These are phyloP conservation scores for Drosophila algonquin DNA, from an alignment of 2,888 invertebrate genomes.

Conservation along the genomic window DNA sequence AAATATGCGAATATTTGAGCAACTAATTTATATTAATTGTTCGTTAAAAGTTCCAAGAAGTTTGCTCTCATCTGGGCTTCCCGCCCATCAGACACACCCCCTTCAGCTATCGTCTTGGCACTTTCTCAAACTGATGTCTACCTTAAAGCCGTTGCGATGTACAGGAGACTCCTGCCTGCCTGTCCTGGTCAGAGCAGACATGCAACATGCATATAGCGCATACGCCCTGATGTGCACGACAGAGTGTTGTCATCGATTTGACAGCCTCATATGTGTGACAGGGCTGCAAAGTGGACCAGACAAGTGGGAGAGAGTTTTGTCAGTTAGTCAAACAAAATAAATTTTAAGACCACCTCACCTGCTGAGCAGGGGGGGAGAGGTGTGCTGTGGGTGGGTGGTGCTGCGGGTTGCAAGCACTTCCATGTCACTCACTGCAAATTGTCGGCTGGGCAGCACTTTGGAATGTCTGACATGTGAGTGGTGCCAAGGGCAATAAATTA, in stretches of 20 bases:
- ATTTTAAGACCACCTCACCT: conserved; percentile 38
- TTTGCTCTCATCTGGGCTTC: conserved; percentile 88
- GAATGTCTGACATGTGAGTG: conserved; percentile 66
- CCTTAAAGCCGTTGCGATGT: conserved; percentile 92
- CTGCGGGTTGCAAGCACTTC: conserved; percentile 17
- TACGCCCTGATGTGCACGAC: conserved; percentile 44
- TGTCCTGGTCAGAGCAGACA: conserved; percentile 65
- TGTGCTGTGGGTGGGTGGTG: neutral
- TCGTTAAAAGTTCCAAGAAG: neutral
- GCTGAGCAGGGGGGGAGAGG: neutral
- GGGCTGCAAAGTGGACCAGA: conserved; percentile 14
- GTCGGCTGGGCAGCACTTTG: conserved; percentile 57
- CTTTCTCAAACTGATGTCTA: conserved; percentile 92
- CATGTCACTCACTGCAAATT: conserved; percentile 66
- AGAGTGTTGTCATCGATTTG: conserved; percentile 58
- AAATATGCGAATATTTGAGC: neutral
- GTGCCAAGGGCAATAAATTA: conserved; percentile 70
- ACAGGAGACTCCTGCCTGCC: conserved; percentile 75
- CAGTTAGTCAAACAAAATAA: conserved; percentile 53
- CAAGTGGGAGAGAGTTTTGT: conserved; percentile 39
- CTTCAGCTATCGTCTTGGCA: conserved; percentile 87
- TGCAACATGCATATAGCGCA: conserved; percentile 43
- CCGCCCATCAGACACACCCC: conserved; percentile 91
- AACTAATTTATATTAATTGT: neutral
- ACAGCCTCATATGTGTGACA: conserved; percentile 39